Percentiles rank a stretch among this genome's conserved stretches.
phyloP scores from a whole-genome alignment of 2,888 invertebrate genomes.

The Endotricha flammealis region DNA sequence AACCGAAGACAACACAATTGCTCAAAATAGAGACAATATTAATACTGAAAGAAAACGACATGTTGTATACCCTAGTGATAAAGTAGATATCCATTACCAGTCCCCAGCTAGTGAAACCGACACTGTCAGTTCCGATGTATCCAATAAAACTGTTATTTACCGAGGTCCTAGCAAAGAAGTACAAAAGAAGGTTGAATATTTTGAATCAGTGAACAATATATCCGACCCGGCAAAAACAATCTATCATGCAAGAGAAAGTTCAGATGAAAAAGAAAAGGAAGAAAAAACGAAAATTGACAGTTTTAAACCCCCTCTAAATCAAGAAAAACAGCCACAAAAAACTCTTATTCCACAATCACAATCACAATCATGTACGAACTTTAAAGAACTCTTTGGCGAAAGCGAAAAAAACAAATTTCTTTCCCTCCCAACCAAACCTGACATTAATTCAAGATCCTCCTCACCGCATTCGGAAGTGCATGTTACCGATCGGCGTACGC shows the following conservation, averaged over 20 bases:
- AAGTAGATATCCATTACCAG: conserved; percentile 46
- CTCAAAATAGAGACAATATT: conserved; percentile 46
- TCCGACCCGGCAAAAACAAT: conserved; percentile 65
- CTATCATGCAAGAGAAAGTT: conserved; percentile 75
- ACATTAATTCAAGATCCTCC: conserved; percentile 67
- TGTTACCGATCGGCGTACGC: conserved; percentile 65
- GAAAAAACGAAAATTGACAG: conserved; percentile 28
- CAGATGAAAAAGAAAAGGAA: conserved; percentile 63
- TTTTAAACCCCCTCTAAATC: conserved; percentile 21
- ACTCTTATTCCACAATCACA: conserved; percentile 64
- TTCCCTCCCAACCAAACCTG: conserved; percentile 69
- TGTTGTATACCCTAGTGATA: conserved; percentile 42
- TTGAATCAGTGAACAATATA: conserved; percentile 82
- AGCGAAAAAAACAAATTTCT: conserved; percentile 79
- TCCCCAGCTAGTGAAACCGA: conserved; percentile 83
- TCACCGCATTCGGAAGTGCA: conserved; percentile 74
- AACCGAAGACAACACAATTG: conserved; percentile 6
- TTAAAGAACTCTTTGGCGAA: conserved; percentile 91
- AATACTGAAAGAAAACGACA: conserved; percentile 68
- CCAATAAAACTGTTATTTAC: conserved; percentile 83
- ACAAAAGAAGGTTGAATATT: conserved; percentile 87
- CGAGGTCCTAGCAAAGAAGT: conserved; percentile 80
- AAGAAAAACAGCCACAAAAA: conserved; percentile 35
- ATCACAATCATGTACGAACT: conserved; percentile 84
- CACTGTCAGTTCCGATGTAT: conserved; percentile 85